Conservation (phyloP, 2,797 vertebrate species). For the Okamejei kenojei region DNA sequence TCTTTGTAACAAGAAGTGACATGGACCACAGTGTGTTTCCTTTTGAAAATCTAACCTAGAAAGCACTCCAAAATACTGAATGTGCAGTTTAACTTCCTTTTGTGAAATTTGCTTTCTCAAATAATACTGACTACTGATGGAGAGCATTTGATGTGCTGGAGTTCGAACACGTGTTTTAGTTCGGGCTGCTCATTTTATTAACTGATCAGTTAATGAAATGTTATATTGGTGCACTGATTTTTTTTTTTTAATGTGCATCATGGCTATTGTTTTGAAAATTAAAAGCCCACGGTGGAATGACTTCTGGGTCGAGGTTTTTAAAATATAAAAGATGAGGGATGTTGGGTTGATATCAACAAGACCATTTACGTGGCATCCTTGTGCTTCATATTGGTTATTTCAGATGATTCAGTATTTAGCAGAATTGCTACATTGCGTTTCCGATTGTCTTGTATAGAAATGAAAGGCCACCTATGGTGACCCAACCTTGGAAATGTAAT, state of each 20-base stretch:
- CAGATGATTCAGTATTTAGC: slow-evolving; percentile 65
- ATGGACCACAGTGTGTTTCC: neutral
- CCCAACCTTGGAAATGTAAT: slow-evolving; percentile 43
- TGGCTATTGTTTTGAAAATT: slow-evolving; percentile 44
- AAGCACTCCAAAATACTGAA: neutral
- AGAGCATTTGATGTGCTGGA: neutral
- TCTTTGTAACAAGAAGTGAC: slow-evolving; percentile 1
- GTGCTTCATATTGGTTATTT: slow-evolving; percentile 56
- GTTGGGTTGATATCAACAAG: slow-evolving; percentile 60
- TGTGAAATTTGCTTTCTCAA: neutral
- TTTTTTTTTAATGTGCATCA: slow-evolving; percentile 41
- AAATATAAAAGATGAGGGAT: slow-evolving; percentile 61
- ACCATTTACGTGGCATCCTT: slow-evolving; percentile 58
- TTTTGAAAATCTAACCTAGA: neutral
- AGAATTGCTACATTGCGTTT: slow-evolving; percentile 64
- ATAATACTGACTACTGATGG: neutral
- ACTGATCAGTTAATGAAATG: slow-evolving; percentile 49
- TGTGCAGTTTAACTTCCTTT: neutral
- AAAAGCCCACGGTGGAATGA: slow-evolving; percentile 45
- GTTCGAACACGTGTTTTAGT: neutral
- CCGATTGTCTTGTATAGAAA: slow-evolving; percentile 60
- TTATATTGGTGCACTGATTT: slow-evolving; percentile 42
- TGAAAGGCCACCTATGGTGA: slow-evolving; percentile 59
- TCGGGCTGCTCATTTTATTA: neutral
- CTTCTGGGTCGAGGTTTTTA: slow-evolving; percentile 51